Evolutionary conservation across 2,797 vertebrate genomes (phyloP).

Genomic region (Sebastes trivittatus): DNA sequence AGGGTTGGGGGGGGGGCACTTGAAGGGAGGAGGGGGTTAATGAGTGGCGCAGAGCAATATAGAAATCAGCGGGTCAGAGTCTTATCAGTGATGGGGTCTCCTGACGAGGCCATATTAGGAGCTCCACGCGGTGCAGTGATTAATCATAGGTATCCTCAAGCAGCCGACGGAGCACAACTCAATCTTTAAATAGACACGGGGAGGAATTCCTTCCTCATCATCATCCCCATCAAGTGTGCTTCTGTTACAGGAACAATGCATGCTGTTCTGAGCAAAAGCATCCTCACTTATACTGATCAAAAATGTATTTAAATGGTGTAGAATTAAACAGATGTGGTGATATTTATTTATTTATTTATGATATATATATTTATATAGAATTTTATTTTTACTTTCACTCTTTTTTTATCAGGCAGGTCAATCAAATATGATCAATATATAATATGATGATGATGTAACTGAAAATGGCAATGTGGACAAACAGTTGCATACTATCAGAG

Average conservation of each 20-base stretch:
- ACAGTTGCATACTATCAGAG: not conserved
- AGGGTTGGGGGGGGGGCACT: constrained; percentile 34
- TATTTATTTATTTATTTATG: not conserved
- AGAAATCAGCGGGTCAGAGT: constrained; percentile 71
- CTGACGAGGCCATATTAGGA: constrained; percentile 74
- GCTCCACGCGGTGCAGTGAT: constrained; percentile 50
- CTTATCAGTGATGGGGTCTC: constrained; percentile 69
- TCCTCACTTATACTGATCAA: not conserved
- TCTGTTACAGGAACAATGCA: constrained; percentile 41
- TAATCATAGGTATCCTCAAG: constrained; percentile 73
- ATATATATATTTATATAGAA: too few relatives aligned
- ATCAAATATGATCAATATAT: not conserved
- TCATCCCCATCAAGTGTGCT: constrained; percentile 19
- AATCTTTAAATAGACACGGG: constrained; percentile 65
- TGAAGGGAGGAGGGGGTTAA: constrained; percentile 66
- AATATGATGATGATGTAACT: not conserved
- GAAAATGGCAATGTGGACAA: not conserved
- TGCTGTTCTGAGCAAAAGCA: constrained; percentile 6
- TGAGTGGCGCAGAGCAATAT: constrained; percentile 69
- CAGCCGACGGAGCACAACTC: constrained; percentile 50
- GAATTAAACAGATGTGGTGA: not conserved
- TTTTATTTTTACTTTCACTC: too few relatives aligned
- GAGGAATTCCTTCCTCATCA: constrained; percentile 55
- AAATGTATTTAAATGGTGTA: not conserved
- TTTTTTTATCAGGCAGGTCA: not conserved